Base-by-base conservation (phyloP, 2,888 invertebrate species). In the Poecilobothrus nobilitatus region DNA sequence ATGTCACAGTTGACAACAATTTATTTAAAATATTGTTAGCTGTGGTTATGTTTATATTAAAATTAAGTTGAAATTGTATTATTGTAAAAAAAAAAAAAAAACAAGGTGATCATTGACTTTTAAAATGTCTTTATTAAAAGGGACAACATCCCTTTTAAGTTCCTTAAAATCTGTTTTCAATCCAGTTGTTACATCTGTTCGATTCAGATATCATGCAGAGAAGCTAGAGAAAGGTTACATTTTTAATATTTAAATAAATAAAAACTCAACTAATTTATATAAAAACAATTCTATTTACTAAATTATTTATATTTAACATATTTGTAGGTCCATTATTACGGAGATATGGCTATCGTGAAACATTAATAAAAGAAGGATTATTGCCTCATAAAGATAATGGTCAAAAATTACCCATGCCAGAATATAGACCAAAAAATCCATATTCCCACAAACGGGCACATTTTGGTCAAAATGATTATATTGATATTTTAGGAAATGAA, bases 381-480 rank as follows among this genome's bases (percentile, higher is more conserved):
- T 80, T 94, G 68, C 93, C 95, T 0, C 87, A 91, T 75, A 76
- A 84, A 62, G 83, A 85, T 68, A 81, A 82, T 70, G 84, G 85
- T 2, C 84, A 79, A 44, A 80, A 81, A 69, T 77, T 87, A 6
- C 87, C 89, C 1, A 86, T 91, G 77, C 92, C 92, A 0, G 83
- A 86, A 61, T 91, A 91, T 73, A 75, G 86, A 68, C 94, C 94
- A 4, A 85, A 83, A 73, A 87, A 94, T 81, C 76, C 81, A 1
- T 97, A 96, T 96, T 77, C 83, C 0, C 86, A 88, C 73, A 90
- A 88, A 74, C 86, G 86, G 76, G 94, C 95, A 1, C 79, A 94
- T 0, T 95, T 92, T 83, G 97, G 97, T 0, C 96, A 96, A 80
- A 97, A 97, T 83, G 97, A 97, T 81, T 97, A 97, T 78, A 95